These are phyloP conservation scores for Tipula vernalis DNA, from an alignment of 2,888 invertebrate genomes.

Conservation along the genomic window DNA sequence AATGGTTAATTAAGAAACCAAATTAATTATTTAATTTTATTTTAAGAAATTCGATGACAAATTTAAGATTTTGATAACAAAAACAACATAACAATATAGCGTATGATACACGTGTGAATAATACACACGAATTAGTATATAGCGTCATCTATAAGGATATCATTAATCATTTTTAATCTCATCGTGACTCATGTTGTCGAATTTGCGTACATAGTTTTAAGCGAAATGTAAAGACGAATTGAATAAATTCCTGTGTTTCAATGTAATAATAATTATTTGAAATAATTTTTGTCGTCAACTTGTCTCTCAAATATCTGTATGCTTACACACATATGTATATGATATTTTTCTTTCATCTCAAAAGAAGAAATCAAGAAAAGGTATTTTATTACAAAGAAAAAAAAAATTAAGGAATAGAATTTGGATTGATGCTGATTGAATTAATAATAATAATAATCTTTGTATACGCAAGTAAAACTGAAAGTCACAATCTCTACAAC, in stretches of 20 bases:
- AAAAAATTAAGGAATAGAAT: background rate
- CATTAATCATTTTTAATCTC: background rate
- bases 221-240: background rate
- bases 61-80: background rate
- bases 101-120: background rate
- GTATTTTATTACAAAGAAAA: background rate
- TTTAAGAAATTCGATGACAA: background rate
- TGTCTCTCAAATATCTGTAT: background rate
- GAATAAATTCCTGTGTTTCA: background rate
- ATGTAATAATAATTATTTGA: background rate
- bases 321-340: background rate
- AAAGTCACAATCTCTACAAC: background rate
- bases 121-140: background rate
- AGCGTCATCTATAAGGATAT: background rate
- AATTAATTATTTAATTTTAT: background rate
- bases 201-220: background rate
- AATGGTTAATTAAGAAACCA: background rate
- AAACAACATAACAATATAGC: background rate
- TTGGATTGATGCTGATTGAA: background rate
- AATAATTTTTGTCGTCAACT: background rate
- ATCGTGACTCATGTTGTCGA: background rate
- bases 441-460: background rate
- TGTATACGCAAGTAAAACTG: background rate
- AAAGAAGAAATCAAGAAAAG: background rate
- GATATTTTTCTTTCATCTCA: background rate